Conservation (phyloP, 2,888 invertebrate species). For the Spialia ferax region DNA sequence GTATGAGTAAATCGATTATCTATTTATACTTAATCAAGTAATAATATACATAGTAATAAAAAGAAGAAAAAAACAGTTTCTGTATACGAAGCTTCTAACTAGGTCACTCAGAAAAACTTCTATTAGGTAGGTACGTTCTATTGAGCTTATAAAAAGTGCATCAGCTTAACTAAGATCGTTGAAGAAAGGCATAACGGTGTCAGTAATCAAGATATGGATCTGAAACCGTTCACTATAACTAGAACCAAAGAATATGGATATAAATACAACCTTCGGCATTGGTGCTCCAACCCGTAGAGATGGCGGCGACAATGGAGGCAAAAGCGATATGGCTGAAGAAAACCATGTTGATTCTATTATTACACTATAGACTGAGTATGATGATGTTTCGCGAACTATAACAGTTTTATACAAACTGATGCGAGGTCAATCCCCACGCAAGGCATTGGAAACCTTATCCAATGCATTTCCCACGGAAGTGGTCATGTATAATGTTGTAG, state of each 20-base stretch:
- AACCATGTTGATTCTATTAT: slow-evolving; percentile 62
- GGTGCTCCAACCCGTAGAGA: slow-evolving; percentile 55
- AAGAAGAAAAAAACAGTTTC: no score
- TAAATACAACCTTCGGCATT: slow-evolving; percentile 70
- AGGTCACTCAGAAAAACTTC: not conserved
- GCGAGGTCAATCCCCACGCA: slow-evolving; percentile 78
- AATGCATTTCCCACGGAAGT: slow-evolving; percentile 67
- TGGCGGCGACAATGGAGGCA: slow-evolving; percentile 40
- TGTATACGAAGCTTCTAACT: not conserved
- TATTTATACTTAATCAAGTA: no score
- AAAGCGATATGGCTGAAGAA: slow-evolving; percentile 30
- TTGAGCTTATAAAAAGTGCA: slow-evolving; percentile 21
- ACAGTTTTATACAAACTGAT: slow-evolving; percentile 73
- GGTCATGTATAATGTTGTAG: slow-evolving; percentile 16
- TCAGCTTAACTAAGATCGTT: not conserved
- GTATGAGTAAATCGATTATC: no score
- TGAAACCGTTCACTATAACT: slow-evolving; percentile 45
- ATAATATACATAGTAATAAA: no score
- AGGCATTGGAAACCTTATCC: slow-evolving; percentile 53
- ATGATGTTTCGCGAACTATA: slow-evolving; percentile 60
- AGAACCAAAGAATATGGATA: slow-evolving; percentile 50
- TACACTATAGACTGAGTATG: slow-evolving; percentile 56
- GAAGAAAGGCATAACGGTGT: slow-evolving; percentile 44
- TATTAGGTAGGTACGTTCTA: not conserved
- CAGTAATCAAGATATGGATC: slow-evolving; percentile 47